A percentile compares a stretch with the other conserved stretches of the same genome.
phyloP scores from a whole-genome alignment of 2,113 vertebrate genomes.

The Neodontobutis hainanensis region DNA sequence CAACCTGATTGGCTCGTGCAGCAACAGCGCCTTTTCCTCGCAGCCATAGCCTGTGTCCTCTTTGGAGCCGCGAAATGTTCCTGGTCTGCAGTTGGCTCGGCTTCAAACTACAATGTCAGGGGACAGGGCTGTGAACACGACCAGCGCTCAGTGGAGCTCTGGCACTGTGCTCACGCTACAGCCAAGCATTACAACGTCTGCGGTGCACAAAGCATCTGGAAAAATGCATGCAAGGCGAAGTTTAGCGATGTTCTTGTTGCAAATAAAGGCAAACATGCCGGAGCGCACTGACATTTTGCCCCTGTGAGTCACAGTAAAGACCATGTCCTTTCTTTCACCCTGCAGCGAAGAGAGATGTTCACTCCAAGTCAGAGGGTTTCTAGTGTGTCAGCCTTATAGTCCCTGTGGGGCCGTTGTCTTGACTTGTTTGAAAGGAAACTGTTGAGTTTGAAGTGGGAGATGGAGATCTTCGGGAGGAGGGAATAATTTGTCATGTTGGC shows the following conservation, averaged over 20 bases:
- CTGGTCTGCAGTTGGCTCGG: constrained; percentile 57
- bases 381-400: constrained; percentile 45
- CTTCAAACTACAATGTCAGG: constrained; percentile 66
- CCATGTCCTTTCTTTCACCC: constrained; percentile 40
- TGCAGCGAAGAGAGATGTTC: constrained; percentile 19
- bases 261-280: constrained; percentile 22
- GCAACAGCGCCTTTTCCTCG: constrained; percentile 25
- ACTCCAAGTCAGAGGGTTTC: constrained; percentile 12
- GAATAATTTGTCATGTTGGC: constrained; percentile 21
- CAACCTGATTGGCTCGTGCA: constrained; percentile 59
- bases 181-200: constrained; percentile 24
- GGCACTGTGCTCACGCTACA: constrained; percentile 69
- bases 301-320: constrained; percentile 51
- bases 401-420: constrained; percentile 42
- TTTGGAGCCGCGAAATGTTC: constrained; percentile 60
- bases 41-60: constrained; percentile 51
- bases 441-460: constrained; percentile 30
- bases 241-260: constrained; percentile 11
- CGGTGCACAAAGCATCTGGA: constrained; percentile 28
- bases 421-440: constrained; percentile 42
- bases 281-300: constrained; percentile 37
- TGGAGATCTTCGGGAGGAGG: constrained; percentile 19
- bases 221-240: constrained; percentile 23
- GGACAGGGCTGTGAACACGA: constrained; percentile 71
- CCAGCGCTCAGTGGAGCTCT: constrained; percentile 66